Evolutionary conservation across 2,888 invertebrate genomes (phyloP), one percentile per base, ranked within the genome.

Genomic region (Strigamia transsilvanica): DNA sequence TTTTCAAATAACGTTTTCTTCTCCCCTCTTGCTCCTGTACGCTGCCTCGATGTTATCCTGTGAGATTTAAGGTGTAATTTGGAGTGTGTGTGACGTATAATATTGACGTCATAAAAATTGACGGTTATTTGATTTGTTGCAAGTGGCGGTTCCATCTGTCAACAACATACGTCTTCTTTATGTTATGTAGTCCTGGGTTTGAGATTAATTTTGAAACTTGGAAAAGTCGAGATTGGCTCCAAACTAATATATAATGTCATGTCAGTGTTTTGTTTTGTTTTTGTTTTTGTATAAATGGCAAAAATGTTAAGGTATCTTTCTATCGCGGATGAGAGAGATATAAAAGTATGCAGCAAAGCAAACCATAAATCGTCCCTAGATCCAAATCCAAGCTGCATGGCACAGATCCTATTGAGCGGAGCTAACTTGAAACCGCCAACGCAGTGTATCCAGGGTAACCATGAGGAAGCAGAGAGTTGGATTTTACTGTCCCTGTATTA

Each of bases 71-170:
- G 73, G 73, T 73, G 13, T 73, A 73, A 73, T 73, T 73, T 73
- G n/a, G 73, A 73, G 73, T 23, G 73, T 7, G 18, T 56, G 73
- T 73, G 73, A 73, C 73, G 73, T 73, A 27, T 12, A 27, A 15
- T 73, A 27, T 73, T 73, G 73, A 73, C 73, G 73, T 73, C 73
- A 73, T 73, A 73, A 32, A 73, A 73, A 73, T 73, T 73, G 73
- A 73, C 73, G 73, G 73, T 73, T 73, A 73, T 73, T 73, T 73
- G 73, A 73, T 73, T 73, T 73, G 73, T 27, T 73, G 27, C 27
- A 73, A 73, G 73, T 73, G 32, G n/a, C 73, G 73, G 73, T 73
- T 73, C 13, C 32, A 27, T 23, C 32, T 73, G 73, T 73, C 73
- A 73, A 23, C 73, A 73, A 73, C 32, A 73, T 23, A 12, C 61